Base-by-base conservation (phyloP, 2,113 vertebrate species). In the Meles meles region DNA sequence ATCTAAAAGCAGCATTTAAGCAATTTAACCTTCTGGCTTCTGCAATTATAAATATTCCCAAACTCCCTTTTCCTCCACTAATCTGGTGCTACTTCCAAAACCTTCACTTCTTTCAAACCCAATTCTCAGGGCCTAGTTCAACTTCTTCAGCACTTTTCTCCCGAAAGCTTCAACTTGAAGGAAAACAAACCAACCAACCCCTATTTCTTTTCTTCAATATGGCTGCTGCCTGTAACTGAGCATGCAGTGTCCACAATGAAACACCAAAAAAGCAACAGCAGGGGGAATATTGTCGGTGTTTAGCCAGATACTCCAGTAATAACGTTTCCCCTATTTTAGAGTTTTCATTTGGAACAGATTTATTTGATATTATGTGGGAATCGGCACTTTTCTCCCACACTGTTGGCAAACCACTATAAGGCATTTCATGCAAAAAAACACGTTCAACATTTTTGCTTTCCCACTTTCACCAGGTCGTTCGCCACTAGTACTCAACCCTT, bases 161-260 rank as follows among this genome's bases (percentile, higher is more conserved):
- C 67, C 23, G 6, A 65, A 77, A 81, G 67, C 76, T 74, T 86
- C 61, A 79, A 92, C 65, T 90, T 31, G 39, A 47, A 61, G 1
- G 67, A 39, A 76, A 52, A 52, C 1, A 49, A 49, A 13, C 13
- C 3, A 49, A 49, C 7, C 8, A 12, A 49, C 47, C 42, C 42
- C 65, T 27, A 71, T 79, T 89, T 88, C 92, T 86, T 37, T 93
- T 96, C 72, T 94, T 92, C 96, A 98, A 96, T 49, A 97, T 97
- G 97, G 97, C 97, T 97, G 96, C 91, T 76, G 95, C 89, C 52
- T 87, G 42, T 47, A 67, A 84, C 25, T 57, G 88, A 93, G 91
- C 86, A 77, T 18, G 91, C 90, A 71, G 92, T 2, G 79, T 29
- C 90, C 95, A 97, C 96, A 93, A 81, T 89, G 94, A 95, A 89